Percentiles rank a stretch among this genome's conserved stretches.
phyloP scores from a whole-genome alignment of 2,888 invertebrate genomes.

The Graphium colonna region DNA sequence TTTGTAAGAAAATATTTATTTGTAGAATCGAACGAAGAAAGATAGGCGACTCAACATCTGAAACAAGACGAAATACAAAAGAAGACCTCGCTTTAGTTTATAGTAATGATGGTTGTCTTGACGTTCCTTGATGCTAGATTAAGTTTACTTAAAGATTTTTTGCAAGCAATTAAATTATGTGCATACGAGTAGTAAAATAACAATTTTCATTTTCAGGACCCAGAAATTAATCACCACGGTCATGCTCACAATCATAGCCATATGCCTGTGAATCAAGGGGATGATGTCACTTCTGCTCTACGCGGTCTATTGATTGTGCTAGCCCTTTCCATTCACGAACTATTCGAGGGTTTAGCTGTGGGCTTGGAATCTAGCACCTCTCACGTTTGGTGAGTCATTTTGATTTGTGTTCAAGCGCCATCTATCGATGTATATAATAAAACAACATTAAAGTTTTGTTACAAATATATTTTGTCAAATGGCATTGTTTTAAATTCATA shows the following conservation, averaged over 20 bases:
- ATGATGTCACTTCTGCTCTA: slow-evolving; percentile 77
- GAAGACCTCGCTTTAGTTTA: no score
- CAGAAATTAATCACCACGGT: slow-evolving; percentile 44
- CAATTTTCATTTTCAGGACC: slow-evolving; percentile 43
- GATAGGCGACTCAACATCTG: no score
- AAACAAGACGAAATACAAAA: no score
- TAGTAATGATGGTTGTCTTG: no score
- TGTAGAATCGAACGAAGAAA: no score
- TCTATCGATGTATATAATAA: slow-evolving; percentile 34
- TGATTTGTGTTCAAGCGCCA: slow-evolving; percentile 25
- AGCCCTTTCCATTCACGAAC: slow-evolving; percentile 91
- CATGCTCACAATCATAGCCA: slow-evolving; percentile 67
- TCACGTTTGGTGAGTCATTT: slow-evolving; percentile 57
- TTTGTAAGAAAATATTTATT: no score
- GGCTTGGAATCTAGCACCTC: slow-evolving; percentile 84
- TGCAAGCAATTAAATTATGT: no score
- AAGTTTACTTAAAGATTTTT: no score
- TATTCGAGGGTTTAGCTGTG: slow-evolving; percentile 92
- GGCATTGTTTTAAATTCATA: slow-evolving; percentile 24
- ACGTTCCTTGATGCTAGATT: no score
- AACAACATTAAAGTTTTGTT: not conserved
- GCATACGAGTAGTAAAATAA: not conserved
- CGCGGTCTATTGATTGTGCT: slow-evolving; percentile 89
- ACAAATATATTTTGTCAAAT: slow-evolving; percentile 32
- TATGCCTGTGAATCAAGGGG: slow-evolving; percentile 58